phyloP scores from a whole-genome alignment of 2,113 vertebrate species.

The Serilophus lunatus region DNA sequence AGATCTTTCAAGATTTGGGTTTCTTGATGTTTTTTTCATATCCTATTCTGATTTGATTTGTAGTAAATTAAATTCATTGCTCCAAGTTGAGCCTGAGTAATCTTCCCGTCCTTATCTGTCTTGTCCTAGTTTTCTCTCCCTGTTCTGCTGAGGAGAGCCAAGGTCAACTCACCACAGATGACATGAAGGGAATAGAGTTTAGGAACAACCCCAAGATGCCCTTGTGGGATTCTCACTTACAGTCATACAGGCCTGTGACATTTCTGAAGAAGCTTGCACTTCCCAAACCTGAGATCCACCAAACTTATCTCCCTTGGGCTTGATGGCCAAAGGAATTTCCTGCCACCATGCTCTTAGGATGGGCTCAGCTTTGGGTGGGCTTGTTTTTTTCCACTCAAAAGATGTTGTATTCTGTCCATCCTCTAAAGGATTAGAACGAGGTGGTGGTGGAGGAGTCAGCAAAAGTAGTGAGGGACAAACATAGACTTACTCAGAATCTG shows the following conservation, averaged over 20 bases:
- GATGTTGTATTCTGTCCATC: background rate
- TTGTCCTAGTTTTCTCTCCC: background rate
- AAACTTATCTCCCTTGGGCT: background rate
- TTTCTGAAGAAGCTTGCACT: background rate
- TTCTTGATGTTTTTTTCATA: background rate
- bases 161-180: background rate
- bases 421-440: background rate
- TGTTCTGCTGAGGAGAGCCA: background rate
- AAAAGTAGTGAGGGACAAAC: background rate
- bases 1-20: background rate
- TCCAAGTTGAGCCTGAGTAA: background rate
- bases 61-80: background rate
- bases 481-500: background rate
- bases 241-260: background rate
- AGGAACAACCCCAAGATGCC: background rate
- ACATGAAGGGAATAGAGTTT: background rate
- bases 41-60: background rate
- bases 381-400: background rate
- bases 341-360: background rate
- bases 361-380: background rate
- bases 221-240: background rate
- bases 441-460: background rate
- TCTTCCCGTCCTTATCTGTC: background rate
- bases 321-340: background rate
- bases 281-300: background rate